Evolutionary conservation across 2,888 invertebrate species (phyloP), one percentile per base, ranked within the genome.

Genomic region (Eudasyphora cyanicolor): DNA sequence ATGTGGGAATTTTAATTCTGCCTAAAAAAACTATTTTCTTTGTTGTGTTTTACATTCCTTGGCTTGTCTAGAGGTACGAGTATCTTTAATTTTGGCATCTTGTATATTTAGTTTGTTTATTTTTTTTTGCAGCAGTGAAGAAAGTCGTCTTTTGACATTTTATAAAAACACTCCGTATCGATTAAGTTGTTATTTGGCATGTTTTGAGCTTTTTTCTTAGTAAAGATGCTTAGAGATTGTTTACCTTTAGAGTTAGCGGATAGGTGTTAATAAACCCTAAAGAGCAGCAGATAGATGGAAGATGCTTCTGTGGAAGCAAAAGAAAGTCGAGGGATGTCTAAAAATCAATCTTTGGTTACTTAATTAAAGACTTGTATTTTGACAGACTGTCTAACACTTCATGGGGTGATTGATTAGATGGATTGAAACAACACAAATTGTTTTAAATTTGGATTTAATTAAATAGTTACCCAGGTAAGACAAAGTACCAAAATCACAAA

Each of bases 1-100:
- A 51, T 21, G 29, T 80, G 78, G 78, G 84, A 81, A 74, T 60
- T 64, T 62, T 69, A 21, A 27, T 24, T 24, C 38, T 74, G 42
- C 29, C 32, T 27, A 60, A 67, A n/a, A n/a, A n/a, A n/a, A n/a
- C n/a, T 67, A 19, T 42, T 64, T 64, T 14, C 19, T 1, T n/a
- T n/a, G 7, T 24, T 21, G 24, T 14, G 32, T 38, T 7, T 35
- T 19, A 38, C 7, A 27, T 38, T 64, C 35, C 19, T 35, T 60
- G n/a, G 24, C 24, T 42, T 67, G 42, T 67, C 42, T 64, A 24
- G 42, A 67, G 21, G 42, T n/a, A n/a, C n/a, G n/a, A n/a, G n/a
- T 24, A 67, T 42, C 42, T 67, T 32, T 3, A 3, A 10, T 12
- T 17, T 8, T 29, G 17, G 38, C 24, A 14, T 60, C 54, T 54